Evolutionary conservation across 1,140 invertebrate species (phyloP).

Genomic region (Drosophila ironensis): DNA sequence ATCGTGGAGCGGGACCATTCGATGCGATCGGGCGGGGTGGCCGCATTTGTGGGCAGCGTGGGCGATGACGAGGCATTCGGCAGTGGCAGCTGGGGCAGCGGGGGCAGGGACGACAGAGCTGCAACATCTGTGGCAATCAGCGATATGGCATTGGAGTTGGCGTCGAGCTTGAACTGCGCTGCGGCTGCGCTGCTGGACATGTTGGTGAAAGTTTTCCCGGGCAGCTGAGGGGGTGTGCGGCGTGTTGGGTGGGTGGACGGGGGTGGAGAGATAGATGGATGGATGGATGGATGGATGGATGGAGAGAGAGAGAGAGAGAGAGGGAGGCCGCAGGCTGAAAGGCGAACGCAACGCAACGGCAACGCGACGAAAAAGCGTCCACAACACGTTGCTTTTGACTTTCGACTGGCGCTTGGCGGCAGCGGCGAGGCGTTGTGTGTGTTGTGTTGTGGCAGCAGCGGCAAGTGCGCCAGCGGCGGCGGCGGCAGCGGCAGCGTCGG

Average conservation of each 20-base stretch:
- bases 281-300: conserved; percentile 2
- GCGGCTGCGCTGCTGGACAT: conserved; percentile 72
- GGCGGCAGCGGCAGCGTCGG: conserved; percentile 23
- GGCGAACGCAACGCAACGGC: conserved; percentile 71
- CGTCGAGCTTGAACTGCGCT: conserved; percentile 67
- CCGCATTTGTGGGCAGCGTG: conserved; percentile 17
- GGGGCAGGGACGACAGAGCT: conserved; percentile 27
- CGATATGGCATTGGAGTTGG: conserved; percentile 66
- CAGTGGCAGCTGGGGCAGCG: conserved; percentile 16
- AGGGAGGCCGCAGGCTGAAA: conserved; percentile 52
- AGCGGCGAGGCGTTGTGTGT: conserved; percentile 53
- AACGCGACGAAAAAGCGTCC: conserved; percentile 79
- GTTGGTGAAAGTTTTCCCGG: conserved; percentile 63
- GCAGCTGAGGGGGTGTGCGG: conserved; percentile 11
- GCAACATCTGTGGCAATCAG: conserved; percentile 56
- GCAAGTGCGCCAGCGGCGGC: conserved; percentile 58
- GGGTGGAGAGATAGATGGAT: conserved; percentile 35
- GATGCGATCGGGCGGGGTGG: conserved; percentile 60
- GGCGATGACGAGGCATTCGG: conserved; percentile 18
- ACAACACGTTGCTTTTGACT: conserved; percentile 80
- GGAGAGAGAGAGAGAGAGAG: conserved; percentile 22
- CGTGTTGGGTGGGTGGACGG: conserved; percentile 10
- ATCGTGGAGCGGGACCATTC: conserved; percentile 80
- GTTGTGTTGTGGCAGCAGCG: conserved; percentile 56
- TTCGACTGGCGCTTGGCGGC: conserved; percentile 69